Percentiles rank a stretch among this genome's conserved stretches.
These are phyloP conservation scores for Brachionus plicatilis DNA, from an alignment of 1,140 invertebrate genomes.

Conservation along the genomic window DNA sequence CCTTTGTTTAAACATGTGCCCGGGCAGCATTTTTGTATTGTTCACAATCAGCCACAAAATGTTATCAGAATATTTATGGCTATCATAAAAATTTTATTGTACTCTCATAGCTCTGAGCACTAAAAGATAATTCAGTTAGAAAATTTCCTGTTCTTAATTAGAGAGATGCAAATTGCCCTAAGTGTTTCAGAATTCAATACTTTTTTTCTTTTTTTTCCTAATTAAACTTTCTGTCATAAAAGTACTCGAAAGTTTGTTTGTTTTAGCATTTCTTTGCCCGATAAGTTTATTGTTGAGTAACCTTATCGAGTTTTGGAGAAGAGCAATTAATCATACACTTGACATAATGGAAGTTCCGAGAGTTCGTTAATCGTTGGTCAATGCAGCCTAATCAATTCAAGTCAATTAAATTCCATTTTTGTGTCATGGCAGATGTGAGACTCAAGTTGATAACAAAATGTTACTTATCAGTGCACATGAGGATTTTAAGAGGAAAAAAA, in stretches of 20 bases:
- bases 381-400: background rate
- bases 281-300: slow-evolving; percentile 15
- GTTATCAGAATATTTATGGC: slow-evolving; percentile 29
- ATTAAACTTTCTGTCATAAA: slow-evolving; percentile 26
- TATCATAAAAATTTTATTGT: slow-evolving; percentile 3
- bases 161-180: background rate
- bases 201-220: background rate
- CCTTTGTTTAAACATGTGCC: slow-evolving; percentile 5
- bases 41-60: background rate
- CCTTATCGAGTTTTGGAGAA: background rate
- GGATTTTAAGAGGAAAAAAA: background rate
- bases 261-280: background rate
- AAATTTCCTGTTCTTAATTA: slow-evolving; percentile 19
- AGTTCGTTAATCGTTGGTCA: background rate
- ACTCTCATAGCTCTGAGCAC: background rate
- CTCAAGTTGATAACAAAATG: background rate
- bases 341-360: slow-evolving; percentile 12
- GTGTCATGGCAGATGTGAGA: background rate
- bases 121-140: background rate
- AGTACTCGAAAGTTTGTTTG: background rate
- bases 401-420: background rate
- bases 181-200: background rate
- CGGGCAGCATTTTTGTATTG: background rate
- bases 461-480: slow-evolving; percentile 29
- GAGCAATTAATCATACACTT: slow-evolving; percentile 14